Evolutionary conservation across 1,140 invertebrate genomes (phyloP).

Genomic region (Araneus ventricosus): DNA sequence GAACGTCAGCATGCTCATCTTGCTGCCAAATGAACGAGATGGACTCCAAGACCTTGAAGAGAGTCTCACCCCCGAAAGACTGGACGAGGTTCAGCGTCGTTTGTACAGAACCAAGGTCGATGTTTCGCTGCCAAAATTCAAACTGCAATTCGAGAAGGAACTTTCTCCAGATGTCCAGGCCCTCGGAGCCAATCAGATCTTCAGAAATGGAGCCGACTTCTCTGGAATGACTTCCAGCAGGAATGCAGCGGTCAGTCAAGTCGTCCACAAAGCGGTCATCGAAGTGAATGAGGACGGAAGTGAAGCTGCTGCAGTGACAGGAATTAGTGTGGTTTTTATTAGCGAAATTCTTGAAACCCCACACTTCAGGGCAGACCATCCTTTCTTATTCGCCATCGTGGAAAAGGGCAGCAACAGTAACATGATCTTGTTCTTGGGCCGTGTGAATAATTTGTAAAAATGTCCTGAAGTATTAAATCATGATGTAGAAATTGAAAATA

Average conservation of each 20-base stretch:
- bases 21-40: neutral
- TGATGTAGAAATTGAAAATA: too few relatives aligned
- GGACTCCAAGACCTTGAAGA: neutral
- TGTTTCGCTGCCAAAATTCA: constrained; percentile 87
- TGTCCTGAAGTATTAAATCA: too few relatives aligned
- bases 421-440: too few relatives aligned
- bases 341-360: too few relatives aligned
- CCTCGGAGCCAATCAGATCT: neutral
- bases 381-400: too few relatives aligned
- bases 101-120: constrained; percentile 81
- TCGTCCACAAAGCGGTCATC: constrained; percentile 33
- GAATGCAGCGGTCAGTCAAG: neutral
- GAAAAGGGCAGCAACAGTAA: too few relatives aligned
- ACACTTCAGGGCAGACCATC: too few relatives aligned
- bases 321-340: too few relatives aligned
- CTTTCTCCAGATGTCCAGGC: neutral
- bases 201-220: neutral
- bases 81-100: neutral
- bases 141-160: constrained; percentile 82
- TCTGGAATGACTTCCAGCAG: neutral
- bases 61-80: neutral
- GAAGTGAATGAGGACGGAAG: constrained; percentile 47
- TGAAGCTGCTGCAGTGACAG: neutral
- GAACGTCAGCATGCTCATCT: constrained; percentile 18
- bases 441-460: too few relatives aligned